Conservation (phyloP, 2,888 invertebrate genomes). For the Teleogryllus oceanicus region DNA sequence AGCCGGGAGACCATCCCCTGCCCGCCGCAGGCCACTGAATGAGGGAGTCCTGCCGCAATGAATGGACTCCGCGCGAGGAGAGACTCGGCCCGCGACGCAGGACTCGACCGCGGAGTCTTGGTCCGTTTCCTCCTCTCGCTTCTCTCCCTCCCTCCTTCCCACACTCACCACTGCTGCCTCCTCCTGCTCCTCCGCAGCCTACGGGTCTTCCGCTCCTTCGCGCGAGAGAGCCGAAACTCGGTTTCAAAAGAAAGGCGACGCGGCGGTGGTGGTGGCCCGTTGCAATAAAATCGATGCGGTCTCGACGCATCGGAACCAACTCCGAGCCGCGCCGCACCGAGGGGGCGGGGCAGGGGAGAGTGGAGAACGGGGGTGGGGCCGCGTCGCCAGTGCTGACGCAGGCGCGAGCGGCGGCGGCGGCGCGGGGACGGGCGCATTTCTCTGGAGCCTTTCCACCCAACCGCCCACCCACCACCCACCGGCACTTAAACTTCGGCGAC, state of each 20-base stretch:
- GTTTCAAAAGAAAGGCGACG: slow-evolving; percentile 6
- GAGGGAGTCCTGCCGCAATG: neutral
- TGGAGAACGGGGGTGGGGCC: neutral
- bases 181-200: neutral
- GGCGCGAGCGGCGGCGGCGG: neutral
- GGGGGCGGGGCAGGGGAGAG: neutral
- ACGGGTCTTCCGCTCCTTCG: neutral
- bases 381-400: neutral
- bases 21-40: neutral
- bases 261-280: neutral
- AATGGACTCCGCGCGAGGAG: neutral
- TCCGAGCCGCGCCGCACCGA: neutral
- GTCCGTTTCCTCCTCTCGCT: neutral
- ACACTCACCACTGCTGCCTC: neutral
- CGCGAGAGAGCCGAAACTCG: slow-evolving; percentile 3
- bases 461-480: neutral
- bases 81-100: neutral
- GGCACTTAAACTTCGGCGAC: slow-evolving; percentile 3
- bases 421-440: neutral
- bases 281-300: slow-evolving; percentile 18
- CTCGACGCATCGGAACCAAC: slow-evolving; percentile 2
- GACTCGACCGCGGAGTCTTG: neutral
- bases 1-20: no score
- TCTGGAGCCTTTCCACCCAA: neutral
- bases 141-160: neutral